Base-by-base conservation (phyloP, 2,888 invertebrate genomes). In the Synergus gifuensis region DNA sequence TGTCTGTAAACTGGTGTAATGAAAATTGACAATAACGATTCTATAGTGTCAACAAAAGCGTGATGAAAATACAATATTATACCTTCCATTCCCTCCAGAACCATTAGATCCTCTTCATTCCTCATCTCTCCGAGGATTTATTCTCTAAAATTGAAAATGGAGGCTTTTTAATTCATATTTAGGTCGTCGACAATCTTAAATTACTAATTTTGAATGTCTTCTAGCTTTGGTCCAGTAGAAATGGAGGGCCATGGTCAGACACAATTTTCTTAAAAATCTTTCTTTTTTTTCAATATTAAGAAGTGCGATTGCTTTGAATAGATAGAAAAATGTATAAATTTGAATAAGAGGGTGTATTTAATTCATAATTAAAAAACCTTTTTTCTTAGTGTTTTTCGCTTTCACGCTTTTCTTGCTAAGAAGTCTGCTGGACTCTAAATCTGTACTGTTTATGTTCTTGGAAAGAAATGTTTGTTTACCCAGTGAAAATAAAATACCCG, bases 401-500 rank as follows among this genome's bases (percentile, higher is more conserved):
- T 73, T n/a, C 54, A 28, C 36, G 36, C 36, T 73, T 73, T 36
- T 73, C 36, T n/a, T 54, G n/a, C 73, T 40, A n/a, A 36, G 11
- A 54, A 16, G 36, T 40, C 36, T 49, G 54, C 16, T 54, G 36
- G 16, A 36, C 16, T 73, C 54, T 73, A 73, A 73, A 73, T 54
- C 73, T 73, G 36, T 40, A 36, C 22, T 46, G 67, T 73, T 73
- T 73, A 54, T 58, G 36, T 58, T 73, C 73, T 73, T 54, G 54
- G 54, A 40, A 73, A 54, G 73, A 73, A 73, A 73, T 73, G 73
- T 40, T 73, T 73, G 73, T 73, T n/a, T 49, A 54, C 36, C 4
- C 28, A 73, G 36, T 16, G 28, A 58, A 58, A 73, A 73, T 73
- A 73, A 73, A 73, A 40, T 73, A 54, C 49, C n/a, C 0, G 36